Conservation (phyloP, 1,140 invertebrate genomes). For the Pseudomyrmex gracilis region DNA sequence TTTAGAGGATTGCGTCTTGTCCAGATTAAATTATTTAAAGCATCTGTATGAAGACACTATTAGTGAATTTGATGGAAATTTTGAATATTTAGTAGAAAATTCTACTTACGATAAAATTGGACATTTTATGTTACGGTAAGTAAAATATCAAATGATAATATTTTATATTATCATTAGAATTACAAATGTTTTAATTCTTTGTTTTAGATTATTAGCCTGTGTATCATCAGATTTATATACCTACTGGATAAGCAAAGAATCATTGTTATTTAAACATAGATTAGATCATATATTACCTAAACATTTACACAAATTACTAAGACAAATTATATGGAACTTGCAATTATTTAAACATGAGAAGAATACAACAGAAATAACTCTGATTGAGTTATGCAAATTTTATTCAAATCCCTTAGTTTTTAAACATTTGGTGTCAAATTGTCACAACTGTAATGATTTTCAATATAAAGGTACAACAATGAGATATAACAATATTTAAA, state of each 20-base stretch:
- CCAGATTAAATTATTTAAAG: slow-evolving; percentile 81
- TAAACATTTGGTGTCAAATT: slow-evolving; percentile 76
- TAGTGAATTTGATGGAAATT: slow-evolving; percentile 78
- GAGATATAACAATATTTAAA: background rate
- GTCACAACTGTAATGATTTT: slow-evolving; percentile 75
- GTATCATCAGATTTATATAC: slow-evolving; percentile 74
- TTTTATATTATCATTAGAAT: slow-evolving; percentile 62
- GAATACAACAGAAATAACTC: slow-evolving; percentile 65
- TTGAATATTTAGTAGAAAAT: slow-evolving; percentile 87
- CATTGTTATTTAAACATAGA: slow-evolving; percentile 78
- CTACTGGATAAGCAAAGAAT: slow-evolving; percentile 80
- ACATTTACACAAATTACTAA: slow-evolving; percentile 79
- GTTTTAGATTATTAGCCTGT: slow-evolving; percentile 77
- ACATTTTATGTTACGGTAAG: slow-evolving; percentile 86
- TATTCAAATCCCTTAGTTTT: slow-evolving; percentile 75
- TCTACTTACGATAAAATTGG: slow-evolving; percentile 86
- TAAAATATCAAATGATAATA: slow-evolving; percentile 72
- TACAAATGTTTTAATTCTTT: slow-evolving; percentile 63
- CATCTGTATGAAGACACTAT: slow-evolving; percentile 70
- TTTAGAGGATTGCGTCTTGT: slow-evolving; percentile 80
- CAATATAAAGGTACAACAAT: slow-evolving; percentile 77
- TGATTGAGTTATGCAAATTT: slow-evolving; percentile 72
- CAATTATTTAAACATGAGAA: slow-evolving; percentile 62
- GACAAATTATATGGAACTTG: slow-evolving; percentile 72
- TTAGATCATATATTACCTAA: slow-evolving; percentile 75